phyloP scores from a whole-genome alignment of 2,888 invertebrate genomes.

The Celastrina argiolus region DNA sequence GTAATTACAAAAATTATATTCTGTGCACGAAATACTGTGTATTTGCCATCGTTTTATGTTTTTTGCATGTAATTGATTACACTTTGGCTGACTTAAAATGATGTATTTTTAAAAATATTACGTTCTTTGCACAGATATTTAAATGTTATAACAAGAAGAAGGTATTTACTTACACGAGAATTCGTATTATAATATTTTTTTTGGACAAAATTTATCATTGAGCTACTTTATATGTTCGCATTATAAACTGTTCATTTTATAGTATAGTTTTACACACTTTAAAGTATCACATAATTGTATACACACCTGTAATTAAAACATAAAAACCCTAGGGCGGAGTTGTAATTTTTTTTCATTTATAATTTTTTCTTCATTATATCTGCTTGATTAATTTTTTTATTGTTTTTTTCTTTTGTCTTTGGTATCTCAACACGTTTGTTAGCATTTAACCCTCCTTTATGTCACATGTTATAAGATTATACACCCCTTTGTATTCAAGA shows the following conservation, averaged over 20 bases:
- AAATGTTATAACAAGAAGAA: too few species aligned
- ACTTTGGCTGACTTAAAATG: too few species aligned
- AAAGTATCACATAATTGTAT: background rate
- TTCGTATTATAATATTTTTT: too few species aligned
- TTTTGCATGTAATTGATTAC: background rate
- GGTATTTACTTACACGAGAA: too few species aligned
- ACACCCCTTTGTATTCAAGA: background rate
- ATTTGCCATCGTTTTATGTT: background rate
- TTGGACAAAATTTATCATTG: too few species aligned
- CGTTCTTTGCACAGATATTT: too few species aligned
- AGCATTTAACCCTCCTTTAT: conserved; percentile 3
- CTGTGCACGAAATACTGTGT: too few species aligned
- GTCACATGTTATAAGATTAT: conserved; percentile 9
- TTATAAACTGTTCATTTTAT: too few species aligned
- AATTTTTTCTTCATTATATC: background rate
- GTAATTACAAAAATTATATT: too few species aligned
- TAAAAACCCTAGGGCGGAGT: background rate
- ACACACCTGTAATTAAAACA: background rate
- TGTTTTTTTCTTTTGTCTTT: conserved; percentile 1
- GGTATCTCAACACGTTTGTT: background rate
- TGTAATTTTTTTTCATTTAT: background rate
- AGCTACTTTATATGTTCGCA: background rate
- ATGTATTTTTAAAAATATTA: too few species aligned
- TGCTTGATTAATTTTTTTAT: conserved; percentile 5
- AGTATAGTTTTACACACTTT: background rate